phyloP scores from a whole-genome alignment of 2,888 invertebrate species.

The Perithous albicinctus region DNA sequence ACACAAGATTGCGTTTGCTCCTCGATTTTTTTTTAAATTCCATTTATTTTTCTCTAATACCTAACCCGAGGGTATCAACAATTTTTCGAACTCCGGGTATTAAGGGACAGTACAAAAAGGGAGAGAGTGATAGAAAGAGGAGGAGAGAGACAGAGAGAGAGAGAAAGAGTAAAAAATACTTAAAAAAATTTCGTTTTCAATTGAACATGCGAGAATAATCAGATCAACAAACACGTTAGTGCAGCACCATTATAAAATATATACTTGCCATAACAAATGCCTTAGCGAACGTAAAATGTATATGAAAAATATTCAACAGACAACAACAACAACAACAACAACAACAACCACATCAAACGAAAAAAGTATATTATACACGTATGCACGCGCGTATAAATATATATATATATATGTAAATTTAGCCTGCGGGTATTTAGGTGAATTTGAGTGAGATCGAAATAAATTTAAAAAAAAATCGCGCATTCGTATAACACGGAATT shows the following conservation, averaged over 20 bases:
- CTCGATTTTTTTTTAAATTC: slow-evolving; percentile 49
- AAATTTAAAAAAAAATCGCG: slow-evolving; percentile 28
- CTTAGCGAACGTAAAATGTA: slow-evolving; percentile 81
- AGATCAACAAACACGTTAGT: slow-evolving; percentile 73
- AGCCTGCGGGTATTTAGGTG: slow-evolving; percentile 47
- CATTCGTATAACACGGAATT: slow-evolving; percentile 57
- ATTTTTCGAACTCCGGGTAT: slow-evolving; percentile 13
- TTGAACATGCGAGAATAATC: slow-evolving; percentile 70
- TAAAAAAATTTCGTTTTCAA: slow-evolving; percentile 62
- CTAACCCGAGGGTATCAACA: neutral
- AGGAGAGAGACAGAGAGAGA: neutral
- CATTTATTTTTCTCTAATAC: neutral
- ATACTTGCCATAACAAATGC: slow-evolving; percentile 84
- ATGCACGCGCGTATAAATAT: slow-evolving; percentile 36
- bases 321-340: slow-evolving; percentile 68
- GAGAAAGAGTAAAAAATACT: slow-evolving; percentile 20
- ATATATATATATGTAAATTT: slow-evolving; percentile 50
- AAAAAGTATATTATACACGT: slow-evolving; percentile 47
- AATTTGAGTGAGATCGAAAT: slow-evolving; percentile 52
- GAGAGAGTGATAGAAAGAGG: slow-evolving; percentile 42
- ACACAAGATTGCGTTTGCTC: slow-evolving; percentile 48
- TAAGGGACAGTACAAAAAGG: slow-evolving; percentile 61
- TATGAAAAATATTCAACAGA: slow-evolving; percentile 72
- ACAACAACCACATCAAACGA: slow-evolving; percentile 63
- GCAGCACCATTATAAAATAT: slow-evolving; percentile 79